phyloP scores from a whole-genome alignment of 2,888 invertebrate species.

The Acrobeloides nanus region DNA sequence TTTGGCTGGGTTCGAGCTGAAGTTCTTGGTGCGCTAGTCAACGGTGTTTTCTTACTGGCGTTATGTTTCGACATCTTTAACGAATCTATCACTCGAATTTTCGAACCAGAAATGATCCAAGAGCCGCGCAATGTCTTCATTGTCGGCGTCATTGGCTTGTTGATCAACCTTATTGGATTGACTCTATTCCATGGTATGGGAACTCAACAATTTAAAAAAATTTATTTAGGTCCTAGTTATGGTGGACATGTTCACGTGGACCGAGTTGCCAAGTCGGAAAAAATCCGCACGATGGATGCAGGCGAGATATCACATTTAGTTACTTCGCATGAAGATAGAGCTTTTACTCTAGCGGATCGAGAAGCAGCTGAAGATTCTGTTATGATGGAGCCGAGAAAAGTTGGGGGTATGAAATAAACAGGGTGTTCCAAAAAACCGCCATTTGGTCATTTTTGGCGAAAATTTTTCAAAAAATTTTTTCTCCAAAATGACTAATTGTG shows the following conservation, averaged over 20 bases:
- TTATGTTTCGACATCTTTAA: conserved; percentile 95
- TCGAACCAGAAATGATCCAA: conserved; percentile 32
- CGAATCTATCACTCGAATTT: conserved; percentile 78
- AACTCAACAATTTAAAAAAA: not conserved
- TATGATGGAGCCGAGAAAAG: conserved; percentile 10
- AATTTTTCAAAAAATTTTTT: conserved; percentile 3
- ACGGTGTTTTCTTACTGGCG: conserved; percentile 93
- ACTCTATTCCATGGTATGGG: conserved; percentile 66
- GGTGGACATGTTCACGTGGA: too few relatives aligned
- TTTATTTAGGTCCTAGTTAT: too few relatives aligned
- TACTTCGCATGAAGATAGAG: conserved; percentile 20
- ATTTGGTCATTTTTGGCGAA: conserved; percentile 6
- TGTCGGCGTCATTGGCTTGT: conserved; percentile 81
- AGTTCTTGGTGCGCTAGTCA: conserved; percentile 90
- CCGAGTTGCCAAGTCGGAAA: too few relatives aligned
- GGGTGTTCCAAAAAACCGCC: conserved; percentile 3
- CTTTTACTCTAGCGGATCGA: conserved; percentile 29
- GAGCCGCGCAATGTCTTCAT: conserved; percentile 65
- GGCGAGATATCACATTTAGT: conserved; percentile 17
- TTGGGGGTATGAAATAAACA: not conserved
- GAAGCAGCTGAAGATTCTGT: conserved; percentile 25
- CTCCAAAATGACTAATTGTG: not conserved
- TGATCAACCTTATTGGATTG: conserved; percentile 85
- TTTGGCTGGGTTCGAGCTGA: conserved; percentile 99
- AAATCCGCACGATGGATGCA: too few relatives aligned